These are phyloP conservation scores for Tenthredo distinguenda DNA, from an alignment of 2,888 invertebrate species.

Conservation along the genomic window DNA sequence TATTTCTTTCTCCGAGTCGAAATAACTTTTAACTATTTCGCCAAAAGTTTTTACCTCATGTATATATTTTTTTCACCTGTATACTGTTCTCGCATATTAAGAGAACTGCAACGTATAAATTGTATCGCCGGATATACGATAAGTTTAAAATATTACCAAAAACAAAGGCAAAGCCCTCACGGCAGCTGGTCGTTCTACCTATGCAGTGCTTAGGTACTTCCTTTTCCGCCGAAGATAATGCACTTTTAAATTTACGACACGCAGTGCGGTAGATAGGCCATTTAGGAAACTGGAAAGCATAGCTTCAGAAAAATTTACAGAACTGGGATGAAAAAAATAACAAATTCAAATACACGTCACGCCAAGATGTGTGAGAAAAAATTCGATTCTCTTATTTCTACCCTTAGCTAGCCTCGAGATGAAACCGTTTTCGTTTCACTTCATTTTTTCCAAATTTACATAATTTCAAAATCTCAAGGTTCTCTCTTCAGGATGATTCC, in stretches of 20 bases:
- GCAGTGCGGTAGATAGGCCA: conserved; percentile 50
- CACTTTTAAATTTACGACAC: conserved; percentile 73
- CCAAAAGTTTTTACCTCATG: background rate
- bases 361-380: background rate
- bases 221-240: conserved; percentile 77
- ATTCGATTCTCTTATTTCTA: background rate
- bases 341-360: background rate
- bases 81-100: background rate
- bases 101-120: conserved; percentile 69
- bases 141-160: conserved; percentile 77
- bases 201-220: conserved; percentile 67
- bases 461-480: background rate
- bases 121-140: conserved; percentile 74
- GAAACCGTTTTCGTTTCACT: background rate
- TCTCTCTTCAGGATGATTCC: background rate
- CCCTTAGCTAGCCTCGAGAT: background rate
- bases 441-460: background rate
- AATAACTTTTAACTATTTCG: background rate
- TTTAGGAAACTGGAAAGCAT: conserved; percentile 26
- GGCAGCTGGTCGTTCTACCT: conserved; percentile 59
- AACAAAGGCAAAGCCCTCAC: conserved; percentile 69
- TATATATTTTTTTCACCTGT: background rate
- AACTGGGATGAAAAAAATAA: background rate
- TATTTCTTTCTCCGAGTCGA: background rate
- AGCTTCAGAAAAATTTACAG: background rate